Base-by-base conservation (phyloP, 2,797 vertebrate genomes). In the Danio aesculapii region DNA sequence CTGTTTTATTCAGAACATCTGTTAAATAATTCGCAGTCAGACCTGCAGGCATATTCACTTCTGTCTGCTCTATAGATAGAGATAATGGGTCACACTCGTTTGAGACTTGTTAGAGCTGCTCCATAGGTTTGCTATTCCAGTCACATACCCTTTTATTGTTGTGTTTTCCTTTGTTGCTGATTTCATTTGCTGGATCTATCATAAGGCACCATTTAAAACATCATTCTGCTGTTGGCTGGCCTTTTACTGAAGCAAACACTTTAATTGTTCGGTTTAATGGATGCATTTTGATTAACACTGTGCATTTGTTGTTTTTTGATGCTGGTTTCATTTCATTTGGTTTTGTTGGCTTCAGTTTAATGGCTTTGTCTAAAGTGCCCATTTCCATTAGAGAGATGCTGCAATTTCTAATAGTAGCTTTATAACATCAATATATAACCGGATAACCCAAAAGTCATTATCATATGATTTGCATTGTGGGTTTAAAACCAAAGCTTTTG, bases 1-100 rank as follows among this genome's bases (percentile, higher is more conserved):
- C 76, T 59, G 55, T 70, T 78, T 70, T 69, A 78, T 79, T 79
- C 17, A 64, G 68, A 71, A 72, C 68, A 72, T 79, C 68, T 72
- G 68, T 79, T 79, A 53, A 72, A 72, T 79, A 79, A 79, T 79
- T 64, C 0, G 14, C 13, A 64, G 44, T 64, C 49, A 79, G 19
- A 47, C 77, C 68, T 43, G 30, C 77, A 55, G 77, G 68, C 49
- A 55, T 30, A 53, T 52, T 63, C 77, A 43, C 9, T 52, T 79
- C 58, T 46, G 58, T 52, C 10, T 4, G 13, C 46, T 61, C 46
- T 76, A 43, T 70, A 50, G 64, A 78, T 55, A 44, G 41, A 53
- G 49, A 39, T 71, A 72, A 79, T 79, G 67, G 58, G 47, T 62
- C 39, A 53, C 39, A 72, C 49, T 58, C 67, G 7, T 62, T 53